These are phyloP conservation scores for Cervus canadensis DNA, from an alignment of 2,113 vertebrate species.

Conservation along the genomic window DNA sequence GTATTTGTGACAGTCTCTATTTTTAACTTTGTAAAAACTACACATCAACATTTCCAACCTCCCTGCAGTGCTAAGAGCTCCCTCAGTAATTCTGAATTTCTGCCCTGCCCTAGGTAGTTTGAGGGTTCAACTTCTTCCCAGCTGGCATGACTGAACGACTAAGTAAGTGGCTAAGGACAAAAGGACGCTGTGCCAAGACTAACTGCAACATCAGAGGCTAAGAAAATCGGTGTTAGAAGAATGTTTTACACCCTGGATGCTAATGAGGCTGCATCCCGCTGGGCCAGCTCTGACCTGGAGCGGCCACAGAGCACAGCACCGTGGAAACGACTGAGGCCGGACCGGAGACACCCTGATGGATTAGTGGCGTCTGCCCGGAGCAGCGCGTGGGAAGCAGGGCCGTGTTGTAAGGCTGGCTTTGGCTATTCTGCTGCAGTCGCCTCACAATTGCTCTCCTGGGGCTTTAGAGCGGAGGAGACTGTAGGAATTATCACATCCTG, in stretches of 20 bases:
- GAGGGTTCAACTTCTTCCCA: neutral
- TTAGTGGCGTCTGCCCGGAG: neutral
- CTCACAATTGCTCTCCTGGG: neutral
- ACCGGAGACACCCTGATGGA: neutral
- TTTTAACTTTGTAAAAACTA: neutral
- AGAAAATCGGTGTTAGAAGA: neutral
- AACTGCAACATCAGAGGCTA: fast-evolving
- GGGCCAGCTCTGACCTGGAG: neutral
- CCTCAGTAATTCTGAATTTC: neutral
- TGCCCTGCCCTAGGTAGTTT: neutral
- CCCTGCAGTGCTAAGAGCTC: neutral
- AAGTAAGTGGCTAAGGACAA: neutral
- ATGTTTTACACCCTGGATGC: fast-evolving
- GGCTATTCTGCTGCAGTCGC: neutral
- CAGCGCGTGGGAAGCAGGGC: fast-evolving
- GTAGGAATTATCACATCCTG: neutral
- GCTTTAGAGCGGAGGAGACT: neutral
- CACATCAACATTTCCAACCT: neutral
- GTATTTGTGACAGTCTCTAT: neutral
- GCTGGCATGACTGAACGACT: neutral
- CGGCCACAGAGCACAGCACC: neutral
- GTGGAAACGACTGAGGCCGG: neutral
- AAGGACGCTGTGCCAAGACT: no score
- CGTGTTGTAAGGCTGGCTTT: fast-evolving
- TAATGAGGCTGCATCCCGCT: fast-evolving